Base-by-base conservation (phyloP, 2,797 vertebrate species). In the Scyliorhinus canicula region DNA sequence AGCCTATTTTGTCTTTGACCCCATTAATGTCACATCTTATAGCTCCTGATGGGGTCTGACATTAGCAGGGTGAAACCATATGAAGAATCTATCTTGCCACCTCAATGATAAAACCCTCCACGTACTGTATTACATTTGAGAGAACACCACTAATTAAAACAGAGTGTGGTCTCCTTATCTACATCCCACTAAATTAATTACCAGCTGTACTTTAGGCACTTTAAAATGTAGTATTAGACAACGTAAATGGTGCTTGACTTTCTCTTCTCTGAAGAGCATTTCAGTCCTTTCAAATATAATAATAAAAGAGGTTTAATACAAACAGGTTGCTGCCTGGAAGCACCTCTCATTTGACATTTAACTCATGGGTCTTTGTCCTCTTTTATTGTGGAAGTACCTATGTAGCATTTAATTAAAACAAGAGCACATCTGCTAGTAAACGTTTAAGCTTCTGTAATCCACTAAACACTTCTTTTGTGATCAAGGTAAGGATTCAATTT, bases 401-500 rank as follows among this genome's bases (percentile, higher is more conserved):
- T 55, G 65, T 60, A 95, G 57, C 47, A 86, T 67, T 95, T 95
- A 95, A 95, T 95, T 95, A 88, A 95, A 86, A 74, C 63, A 95
- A 93, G 65, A 95, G 50, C 60, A 67, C 95, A 85, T 69, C 79
- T 74, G 86, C 88, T 69, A 77, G 50, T 95, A 67, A 93, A 93
- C 47, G 44, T 94, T 94, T 94, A 94, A 94, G 93, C 93, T 94
- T 69, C 93, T 82, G 55, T 95, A 82, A 79, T 88, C 91, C 65
- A 95, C 84, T 95, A 74, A 95, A 95, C 77, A 88, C 50, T n/a
- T 79, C 65, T 74, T 95, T 94, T 95, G 95, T 79, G 63, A 95
- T 95, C 95, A 90, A 95, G 47, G 60, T 88, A 95, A 93, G 26
- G 95, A 95, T 93, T 95, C 95, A 95, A 95, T 95, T 95, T 95